Evolutionary conservation across 2,113 vertebrate species (phyloP).

Genomic region (Corydoras maculifer): DNA sequence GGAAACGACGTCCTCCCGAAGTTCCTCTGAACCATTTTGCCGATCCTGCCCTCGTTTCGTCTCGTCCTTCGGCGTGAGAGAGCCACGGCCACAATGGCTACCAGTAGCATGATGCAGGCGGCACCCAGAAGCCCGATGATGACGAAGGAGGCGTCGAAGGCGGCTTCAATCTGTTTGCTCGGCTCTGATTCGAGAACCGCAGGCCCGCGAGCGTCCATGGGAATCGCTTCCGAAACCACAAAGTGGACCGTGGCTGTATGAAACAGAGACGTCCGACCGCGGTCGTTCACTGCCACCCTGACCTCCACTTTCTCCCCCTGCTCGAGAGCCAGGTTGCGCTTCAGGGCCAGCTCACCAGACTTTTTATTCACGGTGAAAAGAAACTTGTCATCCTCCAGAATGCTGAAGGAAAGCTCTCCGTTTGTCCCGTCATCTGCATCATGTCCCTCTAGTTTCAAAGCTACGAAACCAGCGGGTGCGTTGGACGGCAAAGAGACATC

Average conservation of each 20-base stretch:
- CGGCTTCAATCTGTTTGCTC: conserved; percentile 35
- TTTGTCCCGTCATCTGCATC: conserved; percentile 71
- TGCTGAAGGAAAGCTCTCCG: conserved; percentile 62
- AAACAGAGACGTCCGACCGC: conserved; percentile 63
- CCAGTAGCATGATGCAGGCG: conserved; percentile 73
- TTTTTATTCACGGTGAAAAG: conserved; percentile 63
- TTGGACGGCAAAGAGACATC: conserved; percentile 64
- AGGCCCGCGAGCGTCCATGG: conserved; percentile 53
- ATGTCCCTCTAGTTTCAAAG: conserved; percentile 66
- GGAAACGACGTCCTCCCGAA: conserved; percentile 38
- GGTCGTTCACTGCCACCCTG: conserved; percentile 65
- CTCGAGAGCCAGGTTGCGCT: conserved; percentile 60
- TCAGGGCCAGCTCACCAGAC: conserved; percentile 69
- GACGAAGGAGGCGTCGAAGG: conserved; percentile 71
- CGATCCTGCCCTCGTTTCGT: conserved; percentile 47
- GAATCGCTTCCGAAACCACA: conserved; percentile 56
- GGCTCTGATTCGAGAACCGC: conserved; percentile 35
- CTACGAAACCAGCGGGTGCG: conserved; percentile 57
- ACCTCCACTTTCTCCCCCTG: conserved; percentile 60
- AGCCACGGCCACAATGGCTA: conserved; percentile 75
- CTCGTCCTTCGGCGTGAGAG: conserved; percentile 69
- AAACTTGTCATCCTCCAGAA: conserved; percentile 57
- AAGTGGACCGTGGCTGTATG: conserved; percentile 66
- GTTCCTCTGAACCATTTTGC: conserved; percentile 6
- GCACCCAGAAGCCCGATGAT: conserved; percentile 74